Evolutionary conservation across 1,140 invertebrate species (phyloP), one percentile per base, ranked within the genome.

Genomic region (Heliconius congener): DNA sequence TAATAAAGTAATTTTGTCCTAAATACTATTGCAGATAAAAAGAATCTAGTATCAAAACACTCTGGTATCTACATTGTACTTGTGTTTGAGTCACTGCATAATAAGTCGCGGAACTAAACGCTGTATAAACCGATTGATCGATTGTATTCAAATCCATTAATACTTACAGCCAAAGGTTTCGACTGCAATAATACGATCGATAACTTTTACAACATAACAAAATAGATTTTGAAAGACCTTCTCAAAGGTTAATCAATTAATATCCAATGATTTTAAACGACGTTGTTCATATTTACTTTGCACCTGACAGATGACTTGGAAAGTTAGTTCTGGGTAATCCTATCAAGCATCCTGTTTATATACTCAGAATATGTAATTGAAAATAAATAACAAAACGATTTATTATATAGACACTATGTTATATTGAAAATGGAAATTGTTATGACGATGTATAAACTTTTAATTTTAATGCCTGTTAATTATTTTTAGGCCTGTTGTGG

Each of bases 351-450:
- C 55, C 55, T 57, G 55, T 57, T 57, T 57, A 57, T 23, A 57
- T 57, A 57, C 55, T 57, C 23, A 57, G 55, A 57, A 57, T 57
- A 57, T 57, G 55, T 57, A 57, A 57, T 57, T 57, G 55, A 57
- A 57, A 23, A 57, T 57, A 57, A 23, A 57, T 23, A 57, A 23
- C n/a, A 57, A 52, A 57, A 23, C 55, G 8, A 57, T 57, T 57
- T 57, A 23, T 57, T 57, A 57, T 57, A n/a, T 23, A 57, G 55
- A 52, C 55, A 57, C 8, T n/a, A 23, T 57, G 55, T 23, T 57
- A 57, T 6, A 57, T 23, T 57, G 55, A n/a, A 57, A 57, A 57
- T 57, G n/a, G 19, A 57, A 19, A 55, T 55, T 55, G 19, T 55
- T 55, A 55, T 55, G n/a, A n/a, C n/a, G 6, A 8, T 46, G 42